A percentile compares a stretch with the other conserved stretches of the same genome.
Conservation (phyloP, 2,113 vertebrate genomes). For the Toxostoma redivivum region DNA sequence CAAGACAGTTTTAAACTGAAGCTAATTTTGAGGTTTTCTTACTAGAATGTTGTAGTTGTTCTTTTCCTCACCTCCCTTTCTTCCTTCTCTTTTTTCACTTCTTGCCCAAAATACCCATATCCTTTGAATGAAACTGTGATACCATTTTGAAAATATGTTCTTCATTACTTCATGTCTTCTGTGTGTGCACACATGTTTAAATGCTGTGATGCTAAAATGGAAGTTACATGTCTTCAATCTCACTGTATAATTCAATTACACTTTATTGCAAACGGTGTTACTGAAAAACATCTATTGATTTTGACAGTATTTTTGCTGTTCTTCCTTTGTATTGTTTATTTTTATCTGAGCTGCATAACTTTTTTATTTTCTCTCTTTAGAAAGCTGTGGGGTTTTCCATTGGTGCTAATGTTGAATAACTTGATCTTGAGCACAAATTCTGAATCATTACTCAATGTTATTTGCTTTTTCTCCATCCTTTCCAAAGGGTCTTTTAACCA, state of each 20-base stretch:
- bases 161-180: background rate
- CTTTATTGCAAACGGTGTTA: background rate
- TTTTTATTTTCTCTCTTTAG: background rate
- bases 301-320: background rate
- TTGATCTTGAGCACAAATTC: background rate
- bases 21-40: background rate
- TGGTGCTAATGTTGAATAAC: background rate
- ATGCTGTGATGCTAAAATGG: background rate
- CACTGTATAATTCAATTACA: background rate
- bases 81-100: background rate
- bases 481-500: background rate
- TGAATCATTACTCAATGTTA: background rate
- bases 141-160: background rate
- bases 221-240: background rate
- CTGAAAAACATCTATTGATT: background rate
- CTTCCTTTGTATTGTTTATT: background rate
- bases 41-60: background rate
- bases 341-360: background rate
- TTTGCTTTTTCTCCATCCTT: background rate
- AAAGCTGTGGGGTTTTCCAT: background rate
- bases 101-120: background rate
- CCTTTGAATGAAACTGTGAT: background rate
- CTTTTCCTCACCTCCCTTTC: background rate
- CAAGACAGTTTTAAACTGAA: background rate
- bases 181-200: background rate